Conservation (phyloP, 2,888 invertebrate species). For the Eilema griseolum region DNA sequence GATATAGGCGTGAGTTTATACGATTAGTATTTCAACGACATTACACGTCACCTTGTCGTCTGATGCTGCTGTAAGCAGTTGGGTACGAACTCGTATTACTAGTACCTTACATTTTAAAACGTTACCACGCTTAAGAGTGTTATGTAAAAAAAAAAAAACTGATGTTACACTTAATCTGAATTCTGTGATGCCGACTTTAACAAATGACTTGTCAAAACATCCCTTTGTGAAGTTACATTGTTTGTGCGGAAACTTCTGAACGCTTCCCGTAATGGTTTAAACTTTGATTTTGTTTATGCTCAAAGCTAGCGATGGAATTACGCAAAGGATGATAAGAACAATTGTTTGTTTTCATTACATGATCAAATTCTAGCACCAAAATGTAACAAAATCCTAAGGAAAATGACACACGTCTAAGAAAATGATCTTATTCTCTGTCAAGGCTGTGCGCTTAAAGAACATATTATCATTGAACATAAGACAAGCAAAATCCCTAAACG, state of each 20-base stretch:
- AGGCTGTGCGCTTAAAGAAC: too few species aligned
- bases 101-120: neutral
- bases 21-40: too few species aligned
- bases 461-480: too few species aligned
- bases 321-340: neutral
- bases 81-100: too few species aligned
- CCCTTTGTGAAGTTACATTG: conserved; percentile 29
- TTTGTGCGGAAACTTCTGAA: conserved; percentile 36
- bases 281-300: conserved; percentile 30
- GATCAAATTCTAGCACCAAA: too few species aligned
- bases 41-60: too few species aligned
- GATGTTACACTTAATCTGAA: neutral
- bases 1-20: too few species aligned
- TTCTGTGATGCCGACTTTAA: neutral
- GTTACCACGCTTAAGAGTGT: neutral
- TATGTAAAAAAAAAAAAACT: neutral
- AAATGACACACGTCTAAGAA: too few species aligned
- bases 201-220: conserved; percentile 21
- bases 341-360: neutral
- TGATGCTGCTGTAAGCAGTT: too few species aligned
- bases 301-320: neutral
- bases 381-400: neutral
- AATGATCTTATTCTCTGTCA: too few species aligned
- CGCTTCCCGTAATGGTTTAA: conserved; percentile 24
- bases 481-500: too few species aligned